Evolutionary conservation across 2,113 vertebrate genomes (phyloP).

Genomic region (Hipposideros armiger): DNA sequence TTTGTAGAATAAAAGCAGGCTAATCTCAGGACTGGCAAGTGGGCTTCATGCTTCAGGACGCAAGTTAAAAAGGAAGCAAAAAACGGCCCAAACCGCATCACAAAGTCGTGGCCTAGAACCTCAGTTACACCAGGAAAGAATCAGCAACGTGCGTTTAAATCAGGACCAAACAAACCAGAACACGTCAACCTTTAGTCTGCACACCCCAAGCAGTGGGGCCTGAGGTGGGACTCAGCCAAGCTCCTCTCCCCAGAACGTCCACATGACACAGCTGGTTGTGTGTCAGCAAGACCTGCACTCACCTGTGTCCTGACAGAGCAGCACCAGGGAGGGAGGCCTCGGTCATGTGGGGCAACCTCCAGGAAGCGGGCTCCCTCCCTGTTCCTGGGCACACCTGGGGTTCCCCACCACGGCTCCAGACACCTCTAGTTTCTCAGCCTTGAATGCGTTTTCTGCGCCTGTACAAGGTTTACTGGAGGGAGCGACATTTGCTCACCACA

Average conservation of each 20-base stretch:
- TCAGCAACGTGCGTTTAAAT: neutral
- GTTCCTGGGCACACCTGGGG: no score
- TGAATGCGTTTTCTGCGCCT: constrained; percentile 65
- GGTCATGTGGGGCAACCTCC: neutral
- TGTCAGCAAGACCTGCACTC: neutral
- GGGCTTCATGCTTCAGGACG: neutral
- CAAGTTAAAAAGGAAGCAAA: neutral
- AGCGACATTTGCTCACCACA: constrained; percentile 75
- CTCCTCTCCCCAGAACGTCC: neutral
- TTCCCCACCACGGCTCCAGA: neutral
- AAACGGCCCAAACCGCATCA: neutral
- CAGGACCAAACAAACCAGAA: neutral
- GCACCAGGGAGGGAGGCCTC: neutral
- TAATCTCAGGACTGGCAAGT: neutral
- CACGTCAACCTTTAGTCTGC: no score
- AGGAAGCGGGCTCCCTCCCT: no score
- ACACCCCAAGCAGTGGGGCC: no score
- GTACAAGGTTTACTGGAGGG: constrained; percentile 59
- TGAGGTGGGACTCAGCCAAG: neutral
- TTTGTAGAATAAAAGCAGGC: neutral
- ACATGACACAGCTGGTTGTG: neutral
- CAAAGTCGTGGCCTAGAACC: neutral
- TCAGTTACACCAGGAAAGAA: neutral
- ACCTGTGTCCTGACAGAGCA: no score
- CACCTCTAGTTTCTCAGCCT: neutral